These are phyloP conservation scores for Cosmorhoe ocellata DNA, from an alignment of 2,888 invertebrate species.

Conservation along the genomic window DNA sequence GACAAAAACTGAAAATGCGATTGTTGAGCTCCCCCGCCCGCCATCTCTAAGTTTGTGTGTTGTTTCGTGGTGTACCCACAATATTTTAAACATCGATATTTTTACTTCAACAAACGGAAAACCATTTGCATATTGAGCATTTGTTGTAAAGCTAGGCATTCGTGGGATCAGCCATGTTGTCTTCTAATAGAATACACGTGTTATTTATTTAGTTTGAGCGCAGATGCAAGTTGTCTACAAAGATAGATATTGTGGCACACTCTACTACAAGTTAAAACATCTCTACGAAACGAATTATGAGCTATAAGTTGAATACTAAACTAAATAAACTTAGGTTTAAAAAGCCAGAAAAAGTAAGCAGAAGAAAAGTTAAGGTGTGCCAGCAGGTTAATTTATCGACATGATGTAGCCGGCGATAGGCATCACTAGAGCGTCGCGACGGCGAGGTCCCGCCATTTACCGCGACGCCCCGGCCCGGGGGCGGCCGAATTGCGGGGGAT, in stretches of 20 bases:
- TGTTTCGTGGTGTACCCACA: conserved; percentile 29
- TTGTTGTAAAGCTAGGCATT: conserved; percentile 9
- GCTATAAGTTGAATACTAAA: too few species aligned
- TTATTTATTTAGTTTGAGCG: too few species aligned
- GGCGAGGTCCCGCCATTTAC: conserved; percentile 65
- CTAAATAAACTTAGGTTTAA: too few species aligned
- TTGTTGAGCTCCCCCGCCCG: conserved; percentile 56
- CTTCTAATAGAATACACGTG: too few species aligned
- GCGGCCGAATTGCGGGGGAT: conserved; percentile 76
- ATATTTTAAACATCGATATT: conserved; percentile 44
- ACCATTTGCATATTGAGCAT: conserved; percentile 7
- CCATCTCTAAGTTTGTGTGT: conserved; percentile 44
- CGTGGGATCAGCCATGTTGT: not conserved
- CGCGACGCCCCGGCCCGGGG: conserved; percentile 60
- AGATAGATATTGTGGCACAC: too few species aligned
- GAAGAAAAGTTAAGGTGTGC: not conserved
- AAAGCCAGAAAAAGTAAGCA: conserved; percentile 1
- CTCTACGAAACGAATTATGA: too few species aligned
- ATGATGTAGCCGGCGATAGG: conserved; percentile 42
- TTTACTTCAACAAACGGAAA: conserved; percentile 10
- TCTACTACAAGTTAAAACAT: too few species aligned
- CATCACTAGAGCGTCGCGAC: conserved; percentile 54
- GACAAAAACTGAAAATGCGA: conserved; percentile 66
- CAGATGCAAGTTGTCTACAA: too few species aligned
- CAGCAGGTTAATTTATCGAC: conserved; percentile 44